A percentile compares a stretch with the other conserved stretches of the same genome.
Conservation (phyloP, 2,888 invertebrate genomes). For the Apodemia hepburni region DNA sequence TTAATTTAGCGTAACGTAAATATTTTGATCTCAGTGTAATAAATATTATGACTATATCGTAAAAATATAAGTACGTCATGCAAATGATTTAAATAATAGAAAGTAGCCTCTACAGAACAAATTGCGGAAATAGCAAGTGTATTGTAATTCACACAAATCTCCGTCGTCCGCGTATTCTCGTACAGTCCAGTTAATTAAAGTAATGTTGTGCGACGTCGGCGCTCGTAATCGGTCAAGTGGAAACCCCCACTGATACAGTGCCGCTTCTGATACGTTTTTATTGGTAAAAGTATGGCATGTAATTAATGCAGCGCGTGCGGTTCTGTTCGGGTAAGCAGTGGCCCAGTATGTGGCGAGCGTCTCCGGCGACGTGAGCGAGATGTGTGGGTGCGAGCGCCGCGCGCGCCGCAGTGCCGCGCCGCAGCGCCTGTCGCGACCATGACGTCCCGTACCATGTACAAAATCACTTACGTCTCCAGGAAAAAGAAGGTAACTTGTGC, state of each 20-base stretch:
- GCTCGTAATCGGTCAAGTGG: slow-evolving; percentile 40
- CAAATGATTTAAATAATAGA: slow-evolving; percentile 2
- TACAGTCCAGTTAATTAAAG: slow-evolving; percentile 29
- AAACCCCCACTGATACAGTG: slow-evolving; percentile 53
- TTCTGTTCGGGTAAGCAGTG: slow-evolving; percentile 51
- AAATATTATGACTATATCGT: not conserved
- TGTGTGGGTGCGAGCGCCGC: slow-evolving; percentile 35
- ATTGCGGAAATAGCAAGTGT: not conserved
- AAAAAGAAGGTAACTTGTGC: slow-evolving; percentile 59
- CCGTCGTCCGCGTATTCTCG: not conserved
- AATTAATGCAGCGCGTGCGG: slow-evolving; percentile 59
- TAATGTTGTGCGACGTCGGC: slow-evolving; percentile 24
- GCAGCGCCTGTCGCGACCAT: slow-evolving; percentile 39
- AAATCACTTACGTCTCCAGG: slow-evolving; percentile 69
- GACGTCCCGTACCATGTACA: slow-evolving; percentile 71
- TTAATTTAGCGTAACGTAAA: not conserved
- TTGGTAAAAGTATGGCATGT: slow-evolving; percentile 61
- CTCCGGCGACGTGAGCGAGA: slow-evolving; percentile 27
- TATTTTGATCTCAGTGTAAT: not conserved
- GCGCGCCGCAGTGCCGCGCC: slow-evolving; percentile 19
- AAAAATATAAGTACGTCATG: not conserved
- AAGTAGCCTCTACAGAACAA: not conserved
- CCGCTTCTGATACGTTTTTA: slow-evolving; percentile 49
- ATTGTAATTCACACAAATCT: not conserved
- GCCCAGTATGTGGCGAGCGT: slow-evolving; percentile 25